Evolutionary conservation across 1,140 invertebrate genomes (phyloP), one percentile per base, ranked within the genome.

Genomic region (Oreohelix idahoensis): DNA sequence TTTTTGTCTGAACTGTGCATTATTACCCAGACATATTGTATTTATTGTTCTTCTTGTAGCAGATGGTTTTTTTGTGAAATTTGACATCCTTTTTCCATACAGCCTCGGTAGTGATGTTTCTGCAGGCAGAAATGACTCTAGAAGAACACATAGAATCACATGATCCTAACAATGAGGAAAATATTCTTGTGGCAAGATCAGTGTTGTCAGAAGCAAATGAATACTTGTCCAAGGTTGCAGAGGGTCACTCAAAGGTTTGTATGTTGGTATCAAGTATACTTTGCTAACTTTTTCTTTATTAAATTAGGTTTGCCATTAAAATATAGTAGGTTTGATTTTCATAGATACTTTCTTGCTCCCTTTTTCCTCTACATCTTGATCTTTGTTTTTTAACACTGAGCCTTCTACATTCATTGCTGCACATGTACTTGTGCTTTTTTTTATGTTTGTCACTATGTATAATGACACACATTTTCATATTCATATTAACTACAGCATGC

Each of bases 111-210:
- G 80, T 82, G n/a, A 51, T n/a, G 11, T 58, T 82, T 63, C 35
- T 82, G 4, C 45, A 82, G 35, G 71, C 70, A 29, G 80, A 82
- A 42, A 82, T 74, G 80, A 29, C 51, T 38, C 36, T 82, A 70
- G 80, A 82, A 35, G 80, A 82, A 63, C 73, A 53, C 51, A 63
- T 82, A 38, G 80, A 82, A 75, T 42, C 70, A 5, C 45, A 82
- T 82, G 80, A 82, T 35, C 80, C 80, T 36, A 74, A 26, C 15
- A n/a, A 36, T 74, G 80, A 82, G 49, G 80, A 53, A 11, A 82
- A 82, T 63, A 45, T 45, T 75, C 49, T 82, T 26, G 15, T 15
- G 13, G 80, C 80, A 49, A 82, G 80, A 42, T n/a, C 32, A 39
- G 36, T 11, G 8, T 51, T 82, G 29, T 42, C 45, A 42, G 71